Evolutionary conservation across 2,888 invertebrate genomes (phyloP).

Genomic region (Rhimphoctona megacephalus): DNA sequence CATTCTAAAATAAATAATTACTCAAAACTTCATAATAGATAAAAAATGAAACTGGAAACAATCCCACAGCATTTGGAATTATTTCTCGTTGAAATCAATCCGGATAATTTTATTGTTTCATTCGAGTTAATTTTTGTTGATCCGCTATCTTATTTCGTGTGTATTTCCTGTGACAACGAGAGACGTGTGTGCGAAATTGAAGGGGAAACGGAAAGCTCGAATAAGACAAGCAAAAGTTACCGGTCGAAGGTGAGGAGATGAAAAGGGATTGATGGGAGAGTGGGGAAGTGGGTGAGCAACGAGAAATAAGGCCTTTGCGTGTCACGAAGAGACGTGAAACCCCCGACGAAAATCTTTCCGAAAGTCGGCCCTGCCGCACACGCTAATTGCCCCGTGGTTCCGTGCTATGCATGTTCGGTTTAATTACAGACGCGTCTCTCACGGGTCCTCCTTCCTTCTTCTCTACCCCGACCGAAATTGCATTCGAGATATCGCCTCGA

Average conservation of each 20-base stretch:
- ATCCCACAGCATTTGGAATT: neutral
- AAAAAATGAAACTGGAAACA: neutral
- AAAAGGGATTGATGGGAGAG: constrained; percentile 19
- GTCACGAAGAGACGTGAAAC: constrained; percentile 63
- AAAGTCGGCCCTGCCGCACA: constrained; percentile 68
- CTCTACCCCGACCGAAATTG: constrained; percentile 63
- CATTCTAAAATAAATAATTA: neutral
- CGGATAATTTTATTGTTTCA: neutral
- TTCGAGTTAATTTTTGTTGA: constrained; percentile 12
- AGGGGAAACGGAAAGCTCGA: constrained; percentile 49
- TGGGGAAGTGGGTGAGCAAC: constrained; percentile 18
- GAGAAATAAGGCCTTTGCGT: constrained; percentile 64
- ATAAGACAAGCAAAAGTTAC: constrained; percentile 22
- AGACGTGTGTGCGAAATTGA: constrained; percentile 3
- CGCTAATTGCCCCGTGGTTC: constrained; percentile 69
- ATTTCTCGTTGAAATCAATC: neutral
- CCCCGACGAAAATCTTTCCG: constrained; percentile 67
- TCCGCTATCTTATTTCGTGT: constrained; percentile 31
- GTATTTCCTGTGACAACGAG: constrained; percentile 40
- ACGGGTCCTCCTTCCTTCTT: constrained; percentile 38
- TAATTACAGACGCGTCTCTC: constrained; percentile 69
- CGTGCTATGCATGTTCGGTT: constrained; percentile 68
- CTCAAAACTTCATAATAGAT: neutral
- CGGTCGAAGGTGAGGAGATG: constrained; percentile 28
- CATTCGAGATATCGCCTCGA: constrained; percentile 69